A percentile compares a stretch with the other conserved stretches of the same genome.
Evolutionary conservation across 2,113 vertebrate species (phyloP).

Genomic region (Ceyx margarethae): DNA sequence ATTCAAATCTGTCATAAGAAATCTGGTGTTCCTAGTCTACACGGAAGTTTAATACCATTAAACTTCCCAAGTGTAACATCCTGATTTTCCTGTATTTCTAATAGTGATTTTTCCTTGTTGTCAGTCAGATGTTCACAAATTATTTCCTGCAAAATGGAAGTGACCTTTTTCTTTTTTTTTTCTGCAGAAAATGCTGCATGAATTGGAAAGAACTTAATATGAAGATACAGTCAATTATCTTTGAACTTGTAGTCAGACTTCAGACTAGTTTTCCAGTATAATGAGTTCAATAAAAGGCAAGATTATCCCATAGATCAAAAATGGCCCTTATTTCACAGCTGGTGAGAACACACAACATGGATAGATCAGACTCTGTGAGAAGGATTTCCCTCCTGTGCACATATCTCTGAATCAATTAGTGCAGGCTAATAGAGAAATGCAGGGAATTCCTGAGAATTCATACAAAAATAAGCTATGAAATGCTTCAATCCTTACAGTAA

Average conservation of each 20-base stretch:
- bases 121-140: background rate
- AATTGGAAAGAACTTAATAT: background rate
- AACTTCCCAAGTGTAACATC: background rate
- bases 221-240: background rate
- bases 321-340: constrained; percentile 3
- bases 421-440: background rate
- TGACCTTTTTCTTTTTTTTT: background rate
- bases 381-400: background rate
- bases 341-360: background rate
- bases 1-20: background rate
- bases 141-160: background rate
- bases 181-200: background rate
- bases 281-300: background rate
- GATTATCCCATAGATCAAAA: constrained; percentile 9
- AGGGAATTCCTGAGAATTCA: background rate
- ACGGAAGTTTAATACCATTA: background rate
- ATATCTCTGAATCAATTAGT: background rate
- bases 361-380: background rate
- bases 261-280: background rate
- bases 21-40: background rate
- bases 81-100: background rate
- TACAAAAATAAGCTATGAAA: background rate
- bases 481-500: background rate
- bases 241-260: constrained; percentile 13
- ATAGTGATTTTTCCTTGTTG: background rate